Conservation (phyloP, 2,113 vertebrate genomes). For the Prinia subflava region DNA sequence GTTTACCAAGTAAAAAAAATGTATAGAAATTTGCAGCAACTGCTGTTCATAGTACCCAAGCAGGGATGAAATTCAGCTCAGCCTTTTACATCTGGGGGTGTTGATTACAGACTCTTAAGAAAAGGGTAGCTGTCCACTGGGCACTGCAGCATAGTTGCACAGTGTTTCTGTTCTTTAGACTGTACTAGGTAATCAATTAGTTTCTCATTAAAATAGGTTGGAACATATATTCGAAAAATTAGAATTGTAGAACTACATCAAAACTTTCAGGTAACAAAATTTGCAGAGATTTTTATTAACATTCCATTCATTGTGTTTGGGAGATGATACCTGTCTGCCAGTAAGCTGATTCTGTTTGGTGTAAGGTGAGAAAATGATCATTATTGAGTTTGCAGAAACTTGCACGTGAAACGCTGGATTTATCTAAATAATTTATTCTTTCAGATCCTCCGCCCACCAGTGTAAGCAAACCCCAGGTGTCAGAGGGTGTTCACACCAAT, state of each 20-base stretch:
- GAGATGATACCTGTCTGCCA: not conserved
- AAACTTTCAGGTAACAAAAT: not conserved
- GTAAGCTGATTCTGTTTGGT: not conserved
- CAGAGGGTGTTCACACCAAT: constrained; percentile 83
- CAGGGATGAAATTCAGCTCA: not conserved
- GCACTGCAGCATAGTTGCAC: not conserved
- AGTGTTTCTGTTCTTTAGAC: not conserved
- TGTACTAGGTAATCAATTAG: not conserved
- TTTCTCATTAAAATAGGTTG: not conserved
- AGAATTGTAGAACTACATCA: not conserved
- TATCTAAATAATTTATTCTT: constrained; percentile 43
- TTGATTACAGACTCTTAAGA: not conserved
- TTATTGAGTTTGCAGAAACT: not conserved
- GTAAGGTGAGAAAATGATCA: not conserved
- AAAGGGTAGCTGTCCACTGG: not conserved
- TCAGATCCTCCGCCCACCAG: constrained; percentile 82
- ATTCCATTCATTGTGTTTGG: not conserved
- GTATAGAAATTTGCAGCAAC: not conserved
- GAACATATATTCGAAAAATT: not conserved
- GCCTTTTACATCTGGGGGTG: not conserved
- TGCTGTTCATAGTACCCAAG: not conserved
- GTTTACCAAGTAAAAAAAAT: not conserved
- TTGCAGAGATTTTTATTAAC: not conserved
- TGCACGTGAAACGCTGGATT: not conserved
- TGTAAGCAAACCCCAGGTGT: constrained; percentile 80